Conservation (phyloP, 2,888 invertebrate species). For the Polyploca ridens region DNA sequence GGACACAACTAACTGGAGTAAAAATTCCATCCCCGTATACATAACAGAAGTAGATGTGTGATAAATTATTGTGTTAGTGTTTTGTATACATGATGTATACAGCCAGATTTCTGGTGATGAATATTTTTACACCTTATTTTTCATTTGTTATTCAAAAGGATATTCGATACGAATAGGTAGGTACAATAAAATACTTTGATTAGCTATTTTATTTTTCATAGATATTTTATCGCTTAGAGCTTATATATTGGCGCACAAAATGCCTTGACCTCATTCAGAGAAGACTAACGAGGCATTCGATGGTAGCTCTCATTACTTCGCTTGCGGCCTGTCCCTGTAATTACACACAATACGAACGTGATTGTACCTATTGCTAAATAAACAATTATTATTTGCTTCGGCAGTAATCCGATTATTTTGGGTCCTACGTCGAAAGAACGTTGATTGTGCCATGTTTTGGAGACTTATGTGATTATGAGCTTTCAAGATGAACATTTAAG, state of each 20-base stretch:
- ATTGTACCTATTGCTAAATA: conserved; percentile 52
- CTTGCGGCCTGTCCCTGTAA: conserved; percentile 59
- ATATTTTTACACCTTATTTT: too few species aligned
- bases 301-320: conserved; percentile 60
- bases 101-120: too few species aligned
- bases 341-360: conserved; percentile 57
- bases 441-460: neutral
- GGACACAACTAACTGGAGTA: too few species aligned
- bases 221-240: conserved; percentile 33
- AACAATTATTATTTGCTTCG: conserved; percentile 28
- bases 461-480: neutral
- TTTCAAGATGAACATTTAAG: neutral
- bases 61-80: too few species aligned
- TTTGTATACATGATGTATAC: too few species aligned
- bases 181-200: too few species aligned
- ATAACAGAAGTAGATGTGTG: too few species aligned
- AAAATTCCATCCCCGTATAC: too few species aligned
- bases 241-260: conserved; percentile 36
- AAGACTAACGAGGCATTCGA: conserved; percentile 65
- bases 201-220: neutral
- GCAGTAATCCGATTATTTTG: conserved; percentile 15
- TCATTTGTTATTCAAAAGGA: too few species aligned
- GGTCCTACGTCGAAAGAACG: conserved; percentile 1
- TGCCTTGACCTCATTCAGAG: conserved; percentile 56
- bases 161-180: too few species aligned